Evolutionary conservation across 2,113 vertebrate genomes (phyloP).

Genomic region (Ammospiza caudacuta): DNA sequence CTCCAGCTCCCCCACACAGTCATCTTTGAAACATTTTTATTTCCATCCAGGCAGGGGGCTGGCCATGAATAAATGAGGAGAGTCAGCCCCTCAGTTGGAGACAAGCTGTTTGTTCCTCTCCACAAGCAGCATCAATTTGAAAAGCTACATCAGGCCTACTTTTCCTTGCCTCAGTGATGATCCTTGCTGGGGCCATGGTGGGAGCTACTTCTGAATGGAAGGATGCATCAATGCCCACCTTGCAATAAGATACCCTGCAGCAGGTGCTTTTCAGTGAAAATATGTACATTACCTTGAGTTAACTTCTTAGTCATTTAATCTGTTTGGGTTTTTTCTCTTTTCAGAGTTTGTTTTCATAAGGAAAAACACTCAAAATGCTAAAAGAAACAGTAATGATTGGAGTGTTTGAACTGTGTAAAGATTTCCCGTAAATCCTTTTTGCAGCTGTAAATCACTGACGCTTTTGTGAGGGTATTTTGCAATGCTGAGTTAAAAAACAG

Average conservation of each 20-base stretch:
- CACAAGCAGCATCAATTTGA: slow-evolving; percentile 62
- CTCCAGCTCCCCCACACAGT: slow-evolving; percentile 56
- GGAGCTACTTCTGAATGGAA: slow-evolving; percentile 54
- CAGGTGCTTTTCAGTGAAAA: slow-evolving; percentile 41
- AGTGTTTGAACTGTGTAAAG: neutral
- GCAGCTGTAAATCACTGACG: neutral
- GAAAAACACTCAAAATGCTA: neutral
- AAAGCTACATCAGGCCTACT: slow-evolving; percentile 54
- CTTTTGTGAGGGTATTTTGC: neutral
- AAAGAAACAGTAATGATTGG: neutral
- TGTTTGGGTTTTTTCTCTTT: neutral
- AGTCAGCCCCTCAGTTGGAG: slow-evolving; percentile 67
- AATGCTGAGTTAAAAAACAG: neutral
- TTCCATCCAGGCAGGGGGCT: slow-evolving; percentile 66
- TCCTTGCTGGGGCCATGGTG: neutral
- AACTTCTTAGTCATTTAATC: slow-evolving; percentile 18
- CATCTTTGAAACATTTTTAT: slow-evolving; percentile 69
- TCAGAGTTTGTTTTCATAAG: neutral
- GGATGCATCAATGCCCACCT: slow-evolving; percentile 7
- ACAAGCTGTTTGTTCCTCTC: slow-evolving; percentile 65
- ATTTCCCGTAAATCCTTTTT: neutral
- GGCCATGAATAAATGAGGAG: slow-evolving; percentile 71
- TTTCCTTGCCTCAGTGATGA: slow-evolving; percentile 25
- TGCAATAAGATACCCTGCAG: neutral
- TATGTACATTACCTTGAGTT: slow-evolving; percentile 5